Evolutionary conservation across 1,140 invertebrate species (phyloP).

Genomic region (Drosophila parabipectinata): DNA sequence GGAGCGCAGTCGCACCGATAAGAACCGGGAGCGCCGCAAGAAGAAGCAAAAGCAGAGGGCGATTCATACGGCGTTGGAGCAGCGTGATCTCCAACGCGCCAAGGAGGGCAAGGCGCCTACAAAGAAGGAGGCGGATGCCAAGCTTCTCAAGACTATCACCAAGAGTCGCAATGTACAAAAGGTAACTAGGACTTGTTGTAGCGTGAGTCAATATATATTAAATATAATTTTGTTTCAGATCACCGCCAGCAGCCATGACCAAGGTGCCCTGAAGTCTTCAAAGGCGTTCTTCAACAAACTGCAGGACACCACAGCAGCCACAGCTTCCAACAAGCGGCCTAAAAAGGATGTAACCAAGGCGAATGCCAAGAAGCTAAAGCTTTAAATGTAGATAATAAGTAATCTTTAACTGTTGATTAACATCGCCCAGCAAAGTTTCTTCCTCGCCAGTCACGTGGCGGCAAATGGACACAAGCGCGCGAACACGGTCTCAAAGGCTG

Average conservation of each 20-base stretch:
- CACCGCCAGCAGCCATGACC: conserved; percentile 75
- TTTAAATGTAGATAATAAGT: conserved; percentile 55
- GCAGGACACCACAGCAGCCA: conserved; percentile 87
- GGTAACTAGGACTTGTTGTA: conserved; percentile 62
- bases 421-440: conserved; percentile 29
- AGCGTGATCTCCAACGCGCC: conserved; percentile 83
- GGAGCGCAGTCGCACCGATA: conserved; percentile 94
- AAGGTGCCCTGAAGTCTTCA: conserved; percentile 89
- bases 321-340: conserved; percentile 45
- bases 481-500: conserved; percentile 6
- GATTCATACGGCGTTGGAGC: conserved; percentile 86
- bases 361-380: conserved; percentile 71
- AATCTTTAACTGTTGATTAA: conserved; percentile 51
- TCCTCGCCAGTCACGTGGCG: conserved; percentile 59
- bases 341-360: conserved; percentile 56
- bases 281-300: conserved; percentile 92
- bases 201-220: neutral
- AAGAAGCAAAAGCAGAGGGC: conserved; percentile 92
- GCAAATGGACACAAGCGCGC: conserved; percentile 35
- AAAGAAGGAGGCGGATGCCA: conserved; percentile 86
- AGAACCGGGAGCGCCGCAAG: conserved; percentile 93
- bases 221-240: conserved; percentile 78
- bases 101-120: conserved; percentile 85
- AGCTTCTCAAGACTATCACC: conserved; percentile 86
- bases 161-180: conserved; percentile 88